Base-by-base conservation (phyloP, 2,797 vertebrate species). In the Hephaestus fuliginosus region DNA sequence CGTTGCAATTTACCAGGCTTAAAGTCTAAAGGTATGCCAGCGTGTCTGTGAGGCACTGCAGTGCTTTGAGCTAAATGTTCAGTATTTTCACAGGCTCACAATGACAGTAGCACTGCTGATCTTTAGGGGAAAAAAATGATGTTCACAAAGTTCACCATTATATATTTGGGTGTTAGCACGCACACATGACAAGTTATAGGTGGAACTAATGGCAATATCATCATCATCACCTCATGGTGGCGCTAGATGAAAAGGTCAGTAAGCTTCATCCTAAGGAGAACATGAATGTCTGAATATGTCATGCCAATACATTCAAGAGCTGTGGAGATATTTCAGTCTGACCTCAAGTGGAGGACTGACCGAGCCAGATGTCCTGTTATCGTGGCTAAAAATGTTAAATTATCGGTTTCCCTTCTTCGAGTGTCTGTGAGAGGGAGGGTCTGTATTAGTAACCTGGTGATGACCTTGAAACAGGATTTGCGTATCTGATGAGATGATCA, bases 391-490 rank as follows among this genome's bases (percentile, higher is more conserved):
- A 60, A 61, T 33, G 25, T 18, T 0, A 25, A 46, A 70, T 30
- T 64, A 39, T 22, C n/a, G 48, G 63, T 46, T 68, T 48, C 13
- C 62, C 0, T 46, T 55, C 51, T 79, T 51, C 72, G 49, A 49
- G 65, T 82, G 62, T 41, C 20, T 68, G 58, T 71, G 52, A 85
- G 74, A 76, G 80, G 66, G 65, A 11, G 48, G 12, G 70, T 86
- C 81, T 84, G 76, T 62, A 76, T 25, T 76, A 56, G 75, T 48
- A 67, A 52, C 73, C 75, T 70, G 52, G 44, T 75, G 73, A 80
- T 84, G 74, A 89, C 89, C 83, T 89, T 86, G 86, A 88, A 73
- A 79, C 57, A 36, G 7, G 39, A 76, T 74, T 68, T 74, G 63
- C 74, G 46, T n/a, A 17, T 63, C 25, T 48, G 25, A 62, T 76